Evolutionary conservation across 2,113 vertebrate species (phyloP).

Genomic region (Trogon surrucura): DNA sequence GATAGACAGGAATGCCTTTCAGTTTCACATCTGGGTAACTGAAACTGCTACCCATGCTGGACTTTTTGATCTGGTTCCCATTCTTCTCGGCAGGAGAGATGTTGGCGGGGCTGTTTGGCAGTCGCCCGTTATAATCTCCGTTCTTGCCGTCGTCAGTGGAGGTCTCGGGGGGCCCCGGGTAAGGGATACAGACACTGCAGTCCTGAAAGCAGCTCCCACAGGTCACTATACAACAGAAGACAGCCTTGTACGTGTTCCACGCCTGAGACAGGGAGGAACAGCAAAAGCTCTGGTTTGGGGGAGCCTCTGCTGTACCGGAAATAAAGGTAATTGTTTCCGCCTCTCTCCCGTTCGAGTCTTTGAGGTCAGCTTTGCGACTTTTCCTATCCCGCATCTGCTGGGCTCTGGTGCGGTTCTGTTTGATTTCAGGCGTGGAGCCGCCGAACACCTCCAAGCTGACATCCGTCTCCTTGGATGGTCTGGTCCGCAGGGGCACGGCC

Average conservation of each 20-base stretch:
- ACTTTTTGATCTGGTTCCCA: constrained; percentile 77
- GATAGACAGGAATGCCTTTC: constrained; percentile 87
- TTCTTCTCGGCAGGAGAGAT: constrained; percentile 73
- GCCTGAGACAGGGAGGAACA: constrained; percentile 87
- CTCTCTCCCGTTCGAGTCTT: constrained; percentile 77
- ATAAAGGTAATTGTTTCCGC: constrained; percentile 90
- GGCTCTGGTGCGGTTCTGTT: constrained; percentile 29
- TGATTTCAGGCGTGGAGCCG: constrained; percentile 68
- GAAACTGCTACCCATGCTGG: constrained; percentile 85
- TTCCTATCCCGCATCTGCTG: constrained; percentile 63
- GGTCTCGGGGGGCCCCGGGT: constrained; percentile 61
- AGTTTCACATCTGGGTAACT: constrained; percentile 91
- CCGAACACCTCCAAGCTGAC: constrained; percentile 78
- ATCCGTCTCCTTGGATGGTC: constrained; percentile 68
- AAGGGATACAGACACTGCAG: constrained; percentile 83
- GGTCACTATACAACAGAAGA: constrained; percentile 82
- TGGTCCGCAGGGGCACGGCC: constrained; percentile 70
- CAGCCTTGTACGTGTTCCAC: constrained; percentile 87
- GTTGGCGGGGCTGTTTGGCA: constrained; percentile 75
- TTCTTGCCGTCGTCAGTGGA: constrained; percentile 66
- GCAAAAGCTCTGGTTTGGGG: constrained; percentile 74
- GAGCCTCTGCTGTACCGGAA: constrained; percentile 83
- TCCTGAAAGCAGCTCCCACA: constrained; percentile 79
- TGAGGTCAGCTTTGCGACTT: constrained; percentile 71
- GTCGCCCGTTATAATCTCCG: constrained; percentile 79